Conservation (phyloP, 1,140 invertebrate species). For the Psilanteris sp. region DNA sequence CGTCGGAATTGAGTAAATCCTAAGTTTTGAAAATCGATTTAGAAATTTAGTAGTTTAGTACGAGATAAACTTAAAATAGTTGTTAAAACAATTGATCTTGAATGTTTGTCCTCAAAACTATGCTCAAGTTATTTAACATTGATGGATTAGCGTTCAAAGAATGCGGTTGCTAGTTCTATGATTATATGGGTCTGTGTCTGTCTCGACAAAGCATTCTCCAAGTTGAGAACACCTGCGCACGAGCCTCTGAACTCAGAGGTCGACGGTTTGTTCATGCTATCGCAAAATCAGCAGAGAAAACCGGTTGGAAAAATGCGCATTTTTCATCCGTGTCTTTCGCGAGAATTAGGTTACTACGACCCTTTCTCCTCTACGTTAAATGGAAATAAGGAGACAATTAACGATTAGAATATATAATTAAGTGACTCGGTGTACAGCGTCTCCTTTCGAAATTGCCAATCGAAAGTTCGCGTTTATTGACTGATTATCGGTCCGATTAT, state of each 20-base stretch:
- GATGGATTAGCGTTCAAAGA: constrained; percentile 61
- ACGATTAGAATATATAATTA: constrained; percentile 40
- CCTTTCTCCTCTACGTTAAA: constrained; percentile 39
- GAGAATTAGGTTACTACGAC: constrained; percentile 48
- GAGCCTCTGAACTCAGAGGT: constrained; percentile 63
- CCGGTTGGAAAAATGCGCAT: constrained; percentile 52
- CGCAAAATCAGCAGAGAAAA: constrained; percentile 53
- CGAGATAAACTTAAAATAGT: no score
- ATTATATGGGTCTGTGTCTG: constrained; percentile 71
- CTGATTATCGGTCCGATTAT: no score
- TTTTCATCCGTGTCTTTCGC: constrained; percentile 33
- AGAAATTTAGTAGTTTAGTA: no score
- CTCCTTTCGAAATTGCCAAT: no score
- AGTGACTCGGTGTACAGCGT: constrained; percentile 13
- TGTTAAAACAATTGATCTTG: constrained; percentile 19
- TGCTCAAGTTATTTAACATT: constrained; percentile 46
- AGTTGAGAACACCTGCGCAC: constrained; percentile 71
- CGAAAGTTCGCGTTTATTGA: no score
- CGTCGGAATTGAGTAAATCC: no score
- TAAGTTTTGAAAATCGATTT: no score
- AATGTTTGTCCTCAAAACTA: constrained; percentile 5
- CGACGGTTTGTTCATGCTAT: constrained; percentile 60
- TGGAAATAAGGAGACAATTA: constrained; percentile 40
- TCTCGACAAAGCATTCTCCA: constrained; percentile 67
- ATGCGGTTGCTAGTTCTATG: constrained; percentile 72